Evolutionary conservation across 1,140 invertebrate species (phyloP), one percentile per base, ranked within the genome.

Genomic region (Aricia agestis): DNA sequence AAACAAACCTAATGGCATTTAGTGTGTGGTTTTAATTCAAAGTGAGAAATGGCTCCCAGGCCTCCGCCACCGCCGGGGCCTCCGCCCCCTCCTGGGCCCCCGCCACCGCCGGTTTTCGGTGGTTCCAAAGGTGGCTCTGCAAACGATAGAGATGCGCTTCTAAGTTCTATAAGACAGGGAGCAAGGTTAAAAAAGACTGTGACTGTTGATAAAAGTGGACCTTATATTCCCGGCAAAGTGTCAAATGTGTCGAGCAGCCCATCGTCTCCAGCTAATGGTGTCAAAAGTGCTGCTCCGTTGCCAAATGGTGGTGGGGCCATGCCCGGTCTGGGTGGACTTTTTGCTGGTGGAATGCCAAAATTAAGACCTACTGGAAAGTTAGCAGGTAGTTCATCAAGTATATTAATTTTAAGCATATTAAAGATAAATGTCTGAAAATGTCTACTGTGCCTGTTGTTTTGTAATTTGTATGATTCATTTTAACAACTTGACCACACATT

Each of bases 161-260:
- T 98, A 31, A 94, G 94, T 76, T 97, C 96, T 63, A 98, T 98
- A 79, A 94, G 96, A 76, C 94, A 95, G 86, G 97, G 97, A 65
- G 93, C 95, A 68, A 93, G 93, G 72, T 92, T 98, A 72, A 98
- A 97, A 86, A 98, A 98, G 91, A 94, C 97, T 71, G 94, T 95
- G 1, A 98, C 97, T 7, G 95, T 97, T 81, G 97, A 98, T 84
- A 96, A 97, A 89, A 98, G 97, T 93, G 95, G 94, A 58, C 97
- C 98, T 1, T 82, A 94, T 69, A 89, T 97, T 72, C 87, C 93
- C 75, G 96, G 96, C 92, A 92, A 93, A 87, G 80, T 80, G 67
- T 74, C 82, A 52, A 84, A 74, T 77, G 79, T 78, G 58, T 73
- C 80, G 36, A 80, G 77, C 73, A 75, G 78, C 74, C 75, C 72